Conservation (phyloP, 2,797 vertebrate genomes). For the Esox masquinongy region DNA sequence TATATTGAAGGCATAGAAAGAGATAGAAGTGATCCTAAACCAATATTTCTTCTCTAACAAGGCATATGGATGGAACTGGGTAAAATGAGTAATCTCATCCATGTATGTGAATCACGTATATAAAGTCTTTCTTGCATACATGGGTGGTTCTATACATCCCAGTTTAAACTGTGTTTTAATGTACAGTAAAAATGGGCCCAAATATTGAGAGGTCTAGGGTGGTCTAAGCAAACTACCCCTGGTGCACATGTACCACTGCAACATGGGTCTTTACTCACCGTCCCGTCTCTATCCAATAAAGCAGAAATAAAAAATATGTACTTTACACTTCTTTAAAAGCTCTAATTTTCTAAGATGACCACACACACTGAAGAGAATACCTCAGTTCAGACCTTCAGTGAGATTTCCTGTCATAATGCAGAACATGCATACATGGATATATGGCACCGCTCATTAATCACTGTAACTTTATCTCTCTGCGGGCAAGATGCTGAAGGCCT, state of each 20-base stretch:
- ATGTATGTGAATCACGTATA: conserved; percentile 6
- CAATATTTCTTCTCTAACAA: conserved; percentile 26
- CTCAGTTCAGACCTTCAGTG: conserved; percentile 8
- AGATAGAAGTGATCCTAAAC: conserved; percentile 39
- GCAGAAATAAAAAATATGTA: too few relatives aligned
- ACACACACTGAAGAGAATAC: background rate
- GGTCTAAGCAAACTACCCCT: too few relatives aligned
- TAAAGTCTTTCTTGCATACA: background rate
- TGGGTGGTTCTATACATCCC: background rate
- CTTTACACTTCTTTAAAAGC: too few relatives aligned
- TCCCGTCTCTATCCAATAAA: too few relatives aligned
- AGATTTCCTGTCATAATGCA: conserved; percentile 19
- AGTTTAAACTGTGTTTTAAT: background rate
- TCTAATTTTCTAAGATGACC: background rate
- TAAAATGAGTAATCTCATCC: conserved; percentile 29
- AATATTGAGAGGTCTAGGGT: too few relatives aligned
- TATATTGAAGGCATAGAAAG: conserved; percentile 22
- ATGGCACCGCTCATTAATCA: conserved; percentile 47
- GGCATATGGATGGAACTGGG: conserved; percentile 17
- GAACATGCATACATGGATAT: conserved; percentile 40
- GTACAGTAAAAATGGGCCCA: background rate
- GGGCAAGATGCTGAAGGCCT: conserved; percentile 43
- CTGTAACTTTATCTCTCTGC: conserved; percentile 50
- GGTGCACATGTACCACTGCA: too few relatives aligned
- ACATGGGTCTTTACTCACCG: too few relatives aligned